Conservation (phyloP, 2,113 vertebrate genomes). For the Tetrao urogallus region DNA sequence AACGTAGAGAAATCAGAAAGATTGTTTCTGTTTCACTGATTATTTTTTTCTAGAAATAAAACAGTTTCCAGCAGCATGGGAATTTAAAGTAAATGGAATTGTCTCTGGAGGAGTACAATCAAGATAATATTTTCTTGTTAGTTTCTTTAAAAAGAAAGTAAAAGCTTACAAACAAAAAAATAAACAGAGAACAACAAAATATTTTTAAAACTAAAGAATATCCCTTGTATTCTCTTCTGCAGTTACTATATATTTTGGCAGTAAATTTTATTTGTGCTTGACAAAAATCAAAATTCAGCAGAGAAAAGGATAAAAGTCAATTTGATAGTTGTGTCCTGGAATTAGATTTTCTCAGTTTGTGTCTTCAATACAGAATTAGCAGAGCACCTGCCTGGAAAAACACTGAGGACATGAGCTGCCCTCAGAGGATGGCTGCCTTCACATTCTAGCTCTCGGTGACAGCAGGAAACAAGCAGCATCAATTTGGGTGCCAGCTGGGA, state of each 20-base stretch:
- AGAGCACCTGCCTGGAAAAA: background rate
- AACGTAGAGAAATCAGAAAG: background rate
- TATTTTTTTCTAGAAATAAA: background rate
- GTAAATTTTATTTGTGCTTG: background rate
- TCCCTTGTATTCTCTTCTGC: background rate
- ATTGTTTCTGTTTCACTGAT: background rate
- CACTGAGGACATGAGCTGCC: fast-evolving
- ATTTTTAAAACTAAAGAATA: background rate
- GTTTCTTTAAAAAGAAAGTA: background rate
- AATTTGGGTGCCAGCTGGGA: background rate
- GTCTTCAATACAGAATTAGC: background rate
- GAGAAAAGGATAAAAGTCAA: background rate
- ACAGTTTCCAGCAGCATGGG: background rate
- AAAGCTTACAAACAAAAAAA: background rate
- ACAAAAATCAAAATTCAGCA: background rate
- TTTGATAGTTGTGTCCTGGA: background rate
- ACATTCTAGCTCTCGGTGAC: background rate
- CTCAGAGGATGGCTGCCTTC: background rate
- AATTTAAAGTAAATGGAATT: background rate
- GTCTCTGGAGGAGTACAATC: background rate
- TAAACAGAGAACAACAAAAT: background rate
- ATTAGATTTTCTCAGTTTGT: background rate
- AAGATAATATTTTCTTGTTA: background rate
- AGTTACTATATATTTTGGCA: background rate
- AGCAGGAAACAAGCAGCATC: background rate